These are phyloP conservation scores for Sesia bembeciformis DNA, from an alignment of 2,888 invertebrate genomes.

Conservation along the genomic window DNA sequence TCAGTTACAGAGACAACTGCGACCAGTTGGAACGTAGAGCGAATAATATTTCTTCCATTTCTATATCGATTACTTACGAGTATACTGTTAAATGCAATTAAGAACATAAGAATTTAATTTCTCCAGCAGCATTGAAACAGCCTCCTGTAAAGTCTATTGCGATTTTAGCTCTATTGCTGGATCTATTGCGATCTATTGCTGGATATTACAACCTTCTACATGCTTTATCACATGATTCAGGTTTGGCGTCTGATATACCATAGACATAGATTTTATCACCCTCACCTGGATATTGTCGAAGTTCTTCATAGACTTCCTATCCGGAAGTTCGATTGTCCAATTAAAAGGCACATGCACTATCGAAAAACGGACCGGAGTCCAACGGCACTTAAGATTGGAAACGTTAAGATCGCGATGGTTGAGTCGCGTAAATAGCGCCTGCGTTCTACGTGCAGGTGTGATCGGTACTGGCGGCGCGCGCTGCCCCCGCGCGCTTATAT, in stretches of 20 bases:
- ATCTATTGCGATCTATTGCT: neutral
- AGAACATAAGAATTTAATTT: no score
- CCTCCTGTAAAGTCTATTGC: no score
- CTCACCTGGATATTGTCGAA: constrained; percentile 36
- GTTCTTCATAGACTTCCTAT: constrained; percentile 22
- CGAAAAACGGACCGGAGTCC: constrained; percentile 29
- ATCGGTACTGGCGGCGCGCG: constrained; percentile 64
- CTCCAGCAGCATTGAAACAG: no score
- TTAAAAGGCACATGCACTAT: constrained; percentile 55
- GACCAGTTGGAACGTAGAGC: no score
- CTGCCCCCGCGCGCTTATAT: constrained; percentile 53
- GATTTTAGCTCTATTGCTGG: neutral
- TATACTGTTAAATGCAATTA: no score
- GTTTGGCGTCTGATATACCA: no score
- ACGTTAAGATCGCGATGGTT: constrained; percentile 23
- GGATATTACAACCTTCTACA: neutral
- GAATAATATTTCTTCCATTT: no score
- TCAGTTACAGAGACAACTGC: no score
- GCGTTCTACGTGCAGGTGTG: constrained; percentile 49
- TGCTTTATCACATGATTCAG: constrained; percentile 43
- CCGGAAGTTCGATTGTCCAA: constrained; percentile 30
- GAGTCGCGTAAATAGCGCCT: constrained; percentile 27
- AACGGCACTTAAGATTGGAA: constrained; percentile 14
- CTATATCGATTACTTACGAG: no score
- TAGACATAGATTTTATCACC: constrained; percentile 1